Conservation (phyloP, 64 coral and sea anemone species). For the Porites lutea region DNA sequence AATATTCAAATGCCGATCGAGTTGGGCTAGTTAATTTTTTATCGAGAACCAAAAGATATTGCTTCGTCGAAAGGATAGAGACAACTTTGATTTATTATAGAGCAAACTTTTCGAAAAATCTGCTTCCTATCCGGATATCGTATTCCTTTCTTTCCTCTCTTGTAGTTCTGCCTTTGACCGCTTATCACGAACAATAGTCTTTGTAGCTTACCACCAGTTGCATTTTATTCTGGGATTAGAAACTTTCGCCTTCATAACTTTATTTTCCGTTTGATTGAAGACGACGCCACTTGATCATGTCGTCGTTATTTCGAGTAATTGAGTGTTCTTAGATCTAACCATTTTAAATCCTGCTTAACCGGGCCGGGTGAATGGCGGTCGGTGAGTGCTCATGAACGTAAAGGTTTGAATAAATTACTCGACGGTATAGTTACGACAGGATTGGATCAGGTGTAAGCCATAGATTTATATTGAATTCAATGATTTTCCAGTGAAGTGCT, state of each 20-base stretch:
- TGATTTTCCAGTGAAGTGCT: constrained; percentile 17
- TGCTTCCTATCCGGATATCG: background rate
- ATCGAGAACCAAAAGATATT: constrained; percentile 31
- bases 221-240: constrained; percentile 12
- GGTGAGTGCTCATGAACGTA: constrained; percentile 30
- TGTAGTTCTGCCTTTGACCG: constrained; percentile 22
- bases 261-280: background rate
- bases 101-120: background rate
- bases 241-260: constrained; percentile 20
- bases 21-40: constrained; percentile 55
- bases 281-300: constrained; percentile 11
- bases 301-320: background rate
- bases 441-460: constrained; percentile 33
- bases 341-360: constrained; percentile 28
- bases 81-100: constrained; percentile 44
- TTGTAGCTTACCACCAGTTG: constrained; percentile 50
- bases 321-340: constrained; percentile 42
- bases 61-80: background rate
- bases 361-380: constrained; percentile 37
- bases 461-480: constrained; percentile 30
- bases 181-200: constrained; percentile 44
- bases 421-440: constrained; percentile 56
- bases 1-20: constrained; percentile 56
- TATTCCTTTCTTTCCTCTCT: constrained; percentile 12
- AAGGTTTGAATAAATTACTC: constrained; percentile 49